phyloP scores from a whole-genome alignment of 2,888 invertebrate genomes.

The Lithosia quadra region DNA sequence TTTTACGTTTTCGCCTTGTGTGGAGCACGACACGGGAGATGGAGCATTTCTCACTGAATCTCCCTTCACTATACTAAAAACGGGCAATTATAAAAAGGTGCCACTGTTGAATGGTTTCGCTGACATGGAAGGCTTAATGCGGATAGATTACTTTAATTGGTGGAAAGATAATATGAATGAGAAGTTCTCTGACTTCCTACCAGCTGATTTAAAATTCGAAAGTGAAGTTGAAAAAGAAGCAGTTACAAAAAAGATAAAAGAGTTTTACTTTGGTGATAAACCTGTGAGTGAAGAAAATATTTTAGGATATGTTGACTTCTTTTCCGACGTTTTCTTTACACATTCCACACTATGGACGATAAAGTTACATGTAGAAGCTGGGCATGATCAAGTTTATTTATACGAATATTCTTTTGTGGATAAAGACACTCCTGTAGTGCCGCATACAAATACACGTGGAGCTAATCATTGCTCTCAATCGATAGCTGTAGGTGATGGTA shows the following conservation, averaged over 20 bases:
- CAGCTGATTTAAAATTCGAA: conserved; percentile 60
- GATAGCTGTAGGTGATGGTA: conserved; percentile 36
- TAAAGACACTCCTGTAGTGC: conserved; percentile 36
- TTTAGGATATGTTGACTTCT: conserved; percentile 54
- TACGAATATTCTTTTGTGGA: conserved; percentile 59
- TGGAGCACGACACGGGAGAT: conserved; percentile 25
- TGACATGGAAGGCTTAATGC: conserved; percentile 65
- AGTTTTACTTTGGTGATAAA: conserved; percentile 59
- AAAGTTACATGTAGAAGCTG: conserved; percentile 48
- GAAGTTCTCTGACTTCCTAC: conserved; percentile 67
- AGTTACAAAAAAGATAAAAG: conserved; percentile 54
- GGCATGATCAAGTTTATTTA: conserved; percentile 54
- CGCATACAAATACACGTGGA: conserved; percentile 49
- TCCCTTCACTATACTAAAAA: conserved; percentile 58
- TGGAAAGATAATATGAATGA: conserved; percentile 64
- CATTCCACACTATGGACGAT: conserved; percentile 48
- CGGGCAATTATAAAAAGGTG: conserved; percentile 53
- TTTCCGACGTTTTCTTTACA: conserved; percentile 54
- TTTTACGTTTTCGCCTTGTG: conserved; percentile 8
- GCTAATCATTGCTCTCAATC: conserved; percentile 59
- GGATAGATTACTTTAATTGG: conserved; percentile 50
- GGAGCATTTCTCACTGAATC: conserved; percentile 57
- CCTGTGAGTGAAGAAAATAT: conserved; percentile 47
- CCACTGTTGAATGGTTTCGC: conserved; percentile 65
- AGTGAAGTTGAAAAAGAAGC: conserved; percentile 50